Evolutionary conservation across 2,113 vertebrate genomes (phyloP).

Genomic region (Rhegmatorhina hoffmannsi): DNA sequence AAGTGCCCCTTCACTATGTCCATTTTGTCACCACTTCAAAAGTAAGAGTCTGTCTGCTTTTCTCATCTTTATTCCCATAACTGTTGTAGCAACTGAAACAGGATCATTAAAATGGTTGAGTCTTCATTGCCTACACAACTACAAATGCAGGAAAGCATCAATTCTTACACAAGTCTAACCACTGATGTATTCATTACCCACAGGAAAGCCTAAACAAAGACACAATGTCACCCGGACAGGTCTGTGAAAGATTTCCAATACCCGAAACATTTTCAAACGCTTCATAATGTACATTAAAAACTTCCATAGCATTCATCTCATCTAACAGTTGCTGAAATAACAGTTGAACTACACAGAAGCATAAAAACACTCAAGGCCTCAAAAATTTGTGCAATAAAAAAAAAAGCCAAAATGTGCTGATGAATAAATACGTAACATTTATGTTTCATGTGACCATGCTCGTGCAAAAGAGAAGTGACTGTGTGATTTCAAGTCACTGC

Average conservation of each 20-base stretch:
- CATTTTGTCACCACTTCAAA: neutral
- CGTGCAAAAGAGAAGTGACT: neutral
- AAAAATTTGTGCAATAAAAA: neutral
- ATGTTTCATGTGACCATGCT: neutral
- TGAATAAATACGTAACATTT: neutral
- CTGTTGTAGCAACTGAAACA: neutral
- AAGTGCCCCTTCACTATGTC: neutral
- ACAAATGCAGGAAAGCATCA: neutral
- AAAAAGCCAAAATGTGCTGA: neutral
- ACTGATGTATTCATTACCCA: neutral
- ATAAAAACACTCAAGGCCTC: slow-evolving; percentile 12
- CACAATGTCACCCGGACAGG: neutral
- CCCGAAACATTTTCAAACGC: slow-evolving; percentile 63
- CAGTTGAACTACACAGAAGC: slow-evolving; percentile 48
- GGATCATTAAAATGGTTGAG: neutral
- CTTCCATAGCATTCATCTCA: neutral
- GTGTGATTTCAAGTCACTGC: neutral
- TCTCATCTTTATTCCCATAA: neutral
- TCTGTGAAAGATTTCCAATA: neutral
- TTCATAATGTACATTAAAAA: slow-evolving; percentile 56
- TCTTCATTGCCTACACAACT: neutral
- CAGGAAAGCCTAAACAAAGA: neutral
- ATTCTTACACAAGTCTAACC: neutral
- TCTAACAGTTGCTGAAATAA: slow-evolving; percentile 35
- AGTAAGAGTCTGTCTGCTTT: neutral